Evolutionary conservation across 2,888 invertebrate species (phyloP).

Genomic region (Plemyria rubiginata): DNA sequence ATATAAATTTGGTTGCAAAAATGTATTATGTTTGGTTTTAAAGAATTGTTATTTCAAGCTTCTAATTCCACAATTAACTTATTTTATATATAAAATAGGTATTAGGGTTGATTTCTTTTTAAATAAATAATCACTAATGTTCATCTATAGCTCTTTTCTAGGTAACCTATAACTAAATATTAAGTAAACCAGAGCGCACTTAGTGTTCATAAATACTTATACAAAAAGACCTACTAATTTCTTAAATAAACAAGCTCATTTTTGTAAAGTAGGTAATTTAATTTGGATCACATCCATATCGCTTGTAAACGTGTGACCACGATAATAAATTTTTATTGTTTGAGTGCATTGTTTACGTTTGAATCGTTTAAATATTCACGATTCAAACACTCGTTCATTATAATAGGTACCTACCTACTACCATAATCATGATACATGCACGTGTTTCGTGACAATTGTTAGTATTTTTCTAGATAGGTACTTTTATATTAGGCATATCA

Average conservation of each 20-base stretch:
- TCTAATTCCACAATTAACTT: conserved; percentile 19
- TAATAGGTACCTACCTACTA: background rate
- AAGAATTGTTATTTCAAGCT: background rate
- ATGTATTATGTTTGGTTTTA: background rate
- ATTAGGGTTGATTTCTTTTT: conserved; percentile 26
- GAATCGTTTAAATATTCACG: conserved; percentile 19
- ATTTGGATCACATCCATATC: conserved; percentile 24
- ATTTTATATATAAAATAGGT: conserved; percentile 21
- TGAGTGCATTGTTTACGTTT: conserved; percentile 6
- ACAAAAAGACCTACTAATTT: background rate
- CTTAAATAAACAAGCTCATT: background rate
- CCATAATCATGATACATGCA: conserved; percentile 14
- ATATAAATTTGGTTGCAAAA: conserved; percentile 1
- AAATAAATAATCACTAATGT: conserved; percentile 19
- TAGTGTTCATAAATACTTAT: conserved; percentile 22
- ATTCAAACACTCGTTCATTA: conserved; percentile 19
- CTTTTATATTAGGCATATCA: conserved; percentile 7
- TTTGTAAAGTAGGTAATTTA: conserved; percentile 12
- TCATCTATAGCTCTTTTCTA: conserved; percentile 9
- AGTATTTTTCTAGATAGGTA: background rate
- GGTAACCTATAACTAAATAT: conserved; percentile 16
- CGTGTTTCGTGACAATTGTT: conserved; percentile 23
- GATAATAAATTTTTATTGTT: conserved; percentile 25
- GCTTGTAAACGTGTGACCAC: conserved; percentile 24
- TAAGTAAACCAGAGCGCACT: conserved; percentile 26